Percentiles rank a stretch among this genome's conserved stretches.
These are phyloP conservation scores for Phylloscopus trochiloides DNA, from an alignment of 2,113 vertebrate genomes.

Conservation along the genomic window DNA sequence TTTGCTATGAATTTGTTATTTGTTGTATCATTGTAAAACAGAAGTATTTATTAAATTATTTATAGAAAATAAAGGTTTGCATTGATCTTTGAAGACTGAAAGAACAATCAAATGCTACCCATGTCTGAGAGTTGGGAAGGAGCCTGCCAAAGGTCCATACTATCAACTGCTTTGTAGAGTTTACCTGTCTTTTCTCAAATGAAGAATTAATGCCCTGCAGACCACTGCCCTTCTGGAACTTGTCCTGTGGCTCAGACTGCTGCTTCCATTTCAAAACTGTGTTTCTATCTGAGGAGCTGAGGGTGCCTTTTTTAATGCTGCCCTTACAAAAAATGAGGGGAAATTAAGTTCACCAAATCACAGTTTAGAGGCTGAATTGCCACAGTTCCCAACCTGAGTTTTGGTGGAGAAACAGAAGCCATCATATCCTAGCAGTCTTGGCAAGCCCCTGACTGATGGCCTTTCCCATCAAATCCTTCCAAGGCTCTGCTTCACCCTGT, in stretches of 20 bases:
- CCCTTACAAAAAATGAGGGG: neutral
- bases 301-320: neutral
- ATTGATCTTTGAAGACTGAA: conserved; percentile 52
- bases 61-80: conserved; percentile 63
- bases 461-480: neutral
- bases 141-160: neutral
- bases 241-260: too few relatives aligned
- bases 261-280: neutral
- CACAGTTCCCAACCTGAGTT: neutral
- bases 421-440: neutral
- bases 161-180: neutral
- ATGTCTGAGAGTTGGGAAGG: neutral
- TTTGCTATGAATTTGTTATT: conserved; percentile 64
- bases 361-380: neutral
- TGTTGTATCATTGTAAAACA: conserved; percentile 49
- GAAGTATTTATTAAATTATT: conserved; percentile 68
- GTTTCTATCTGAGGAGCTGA: neutral
- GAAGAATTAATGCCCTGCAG: neutral
- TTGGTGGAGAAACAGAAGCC: neutral
- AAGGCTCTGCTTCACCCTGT: neutral
- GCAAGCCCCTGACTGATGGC: neutral
- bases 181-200: neutral
- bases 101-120: neutral
- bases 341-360: neutral
- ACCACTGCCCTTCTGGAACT: neutral